These are phyloP conservation scores for Myotis daubentonii DNA, from an alignment of 2,797 vertebrate species.

Conservation along the genomic window DNA sequence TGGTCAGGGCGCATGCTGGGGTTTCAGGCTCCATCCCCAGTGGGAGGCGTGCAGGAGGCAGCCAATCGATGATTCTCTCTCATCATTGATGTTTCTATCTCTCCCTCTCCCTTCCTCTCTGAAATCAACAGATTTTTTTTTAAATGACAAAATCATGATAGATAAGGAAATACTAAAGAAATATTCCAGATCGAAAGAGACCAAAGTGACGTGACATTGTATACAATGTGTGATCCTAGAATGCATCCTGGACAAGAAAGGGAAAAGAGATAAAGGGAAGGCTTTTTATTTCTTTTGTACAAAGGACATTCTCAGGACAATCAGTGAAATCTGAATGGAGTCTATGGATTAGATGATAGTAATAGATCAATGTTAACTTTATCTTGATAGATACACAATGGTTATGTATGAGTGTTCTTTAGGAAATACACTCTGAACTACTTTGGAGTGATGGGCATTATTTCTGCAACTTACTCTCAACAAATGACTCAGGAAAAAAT, in stretches of 20 bases:
- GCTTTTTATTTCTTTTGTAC: background rate
- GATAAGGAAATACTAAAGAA: slow-evolving; percentile 4
- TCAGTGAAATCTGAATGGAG: background rate
- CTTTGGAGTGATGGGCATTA: background rate
- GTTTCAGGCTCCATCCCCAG: too few species aligned
- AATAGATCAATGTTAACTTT: background rate
- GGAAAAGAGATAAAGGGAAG: background rate
- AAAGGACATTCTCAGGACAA: background rate
- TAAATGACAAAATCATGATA: background rate
- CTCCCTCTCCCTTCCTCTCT: too few species aligned
- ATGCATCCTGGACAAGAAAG: background rate
- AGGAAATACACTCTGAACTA: background rate
- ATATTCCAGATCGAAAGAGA: background rate
- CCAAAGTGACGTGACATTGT: background rate
- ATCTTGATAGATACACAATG: background rate
- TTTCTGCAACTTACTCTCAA: background rate
- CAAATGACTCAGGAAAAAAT: background rate
- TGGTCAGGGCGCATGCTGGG: too few species aligned
- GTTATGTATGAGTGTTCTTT: background rate
- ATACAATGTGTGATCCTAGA: background rate
- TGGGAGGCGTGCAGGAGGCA: too few species aligned
- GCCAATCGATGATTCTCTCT: too few species aligned
- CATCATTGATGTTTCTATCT: too few species aligned
- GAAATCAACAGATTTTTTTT: too few species aligned
- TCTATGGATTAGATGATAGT: background rate